These are phyloP conservation scores for Chaitophorus viminalis DNA, from an alignment of 2,888 invertebrate species.

Conservation along the genomic window DNA sequence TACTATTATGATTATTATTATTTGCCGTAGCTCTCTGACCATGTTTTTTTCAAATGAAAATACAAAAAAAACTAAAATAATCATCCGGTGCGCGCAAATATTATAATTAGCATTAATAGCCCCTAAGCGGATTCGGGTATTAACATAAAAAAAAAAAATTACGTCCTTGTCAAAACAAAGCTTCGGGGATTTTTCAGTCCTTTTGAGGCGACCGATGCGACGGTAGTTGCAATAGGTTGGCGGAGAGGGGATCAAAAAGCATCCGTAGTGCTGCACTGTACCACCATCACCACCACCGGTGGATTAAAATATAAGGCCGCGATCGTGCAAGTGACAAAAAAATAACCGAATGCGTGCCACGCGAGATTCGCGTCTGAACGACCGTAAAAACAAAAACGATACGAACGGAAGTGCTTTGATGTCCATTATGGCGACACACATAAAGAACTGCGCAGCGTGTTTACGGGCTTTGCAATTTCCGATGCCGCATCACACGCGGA, in stretches of 20 bases:
- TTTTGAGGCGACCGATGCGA: constrained; percentile 19
- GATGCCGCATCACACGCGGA: background rate
- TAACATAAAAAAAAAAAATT: background rate
- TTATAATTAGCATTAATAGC: constrained; percentile 59
- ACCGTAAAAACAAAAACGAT: constrained; percentile 23
- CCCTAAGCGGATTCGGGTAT: constrained; percentile 39
- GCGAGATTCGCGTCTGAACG: background rate
- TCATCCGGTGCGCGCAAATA: constrained; percentile 44
- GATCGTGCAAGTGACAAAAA: constrained; percentile 43
- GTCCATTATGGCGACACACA: constrained; percentile 11
- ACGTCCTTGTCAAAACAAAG: constrained; percentile 46
- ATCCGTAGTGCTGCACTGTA: background rate
- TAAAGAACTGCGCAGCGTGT: constrained; percentile 20
- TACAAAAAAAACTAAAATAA: constrained; percentile 39
- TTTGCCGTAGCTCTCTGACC: constrained; percentile 11
- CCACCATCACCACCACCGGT: too few relatives aligned
- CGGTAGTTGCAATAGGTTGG: too few relatives aligned
- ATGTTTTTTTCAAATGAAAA: background rate
- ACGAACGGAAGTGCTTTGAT: constrained; percentile 44
- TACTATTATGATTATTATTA: too few relatives aligned
- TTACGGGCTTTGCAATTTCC: constrained; percentile 30
- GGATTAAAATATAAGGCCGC: background rate
- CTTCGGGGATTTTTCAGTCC: background rate
- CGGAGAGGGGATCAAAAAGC: constrained; percentile 36
- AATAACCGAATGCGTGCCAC: constrained; percentile 27